Conservation (phyloP, 2,113 vertebrate species). For the Polyodon spathula region DNA sequence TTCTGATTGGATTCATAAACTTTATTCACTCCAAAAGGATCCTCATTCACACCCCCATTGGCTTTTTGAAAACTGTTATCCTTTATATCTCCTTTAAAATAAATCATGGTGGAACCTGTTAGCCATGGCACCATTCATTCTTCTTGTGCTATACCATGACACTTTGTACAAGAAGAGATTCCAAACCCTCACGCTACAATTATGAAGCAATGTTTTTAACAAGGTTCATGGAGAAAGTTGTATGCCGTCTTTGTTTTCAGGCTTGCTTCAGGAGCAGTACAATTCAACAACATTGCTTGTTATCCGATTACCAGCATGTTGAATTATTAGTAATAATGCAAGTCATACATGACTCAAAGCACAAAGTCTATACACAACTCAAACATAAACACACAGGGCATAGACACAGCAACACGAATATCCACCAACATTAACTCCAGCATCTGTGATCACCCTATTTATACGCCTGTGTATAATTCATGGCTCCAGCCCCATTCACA, state of each 20-base stretch:
- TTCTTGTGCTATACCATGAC: conserved; percentile 12
- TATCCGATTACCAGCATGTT: no score
- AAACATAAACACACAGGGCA: no score
- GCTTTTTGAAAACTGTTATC: conserved; percentile 32
- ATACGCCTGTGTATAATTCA: no score
- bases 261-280: no score
- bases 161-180: conserved; percentile 18
- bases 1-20: conserved; percentile 27
- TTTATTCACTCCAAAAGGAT: conserved; percentile 27
- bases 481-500: no score
- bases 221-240: background rate
- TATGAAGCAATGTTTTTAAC: conserved; percentile 22
- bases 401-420: no score
- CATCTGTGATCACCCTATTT: no score
- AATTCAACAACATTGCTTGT: no score
- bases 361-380: no score
- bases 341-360: no score
- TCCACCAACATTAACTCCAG: no score
- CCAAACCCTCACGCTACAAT: conserved; percentile 16
- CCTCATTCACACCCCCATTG: conserved; percentile 40
- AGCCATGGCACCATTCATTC: background rate
- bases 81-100: conserved; percentile 14
- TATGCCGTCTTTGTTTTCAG: conserved; percentile 1
- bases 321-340: no score
- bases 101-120: conserved; percentile 14